Percentiles rank a stretch among this genome's conserved stretches.
Evolutionary conservation across 2,113 vertebrate species (phyloP).

Genomic region (Xerus inauris): DNA sequence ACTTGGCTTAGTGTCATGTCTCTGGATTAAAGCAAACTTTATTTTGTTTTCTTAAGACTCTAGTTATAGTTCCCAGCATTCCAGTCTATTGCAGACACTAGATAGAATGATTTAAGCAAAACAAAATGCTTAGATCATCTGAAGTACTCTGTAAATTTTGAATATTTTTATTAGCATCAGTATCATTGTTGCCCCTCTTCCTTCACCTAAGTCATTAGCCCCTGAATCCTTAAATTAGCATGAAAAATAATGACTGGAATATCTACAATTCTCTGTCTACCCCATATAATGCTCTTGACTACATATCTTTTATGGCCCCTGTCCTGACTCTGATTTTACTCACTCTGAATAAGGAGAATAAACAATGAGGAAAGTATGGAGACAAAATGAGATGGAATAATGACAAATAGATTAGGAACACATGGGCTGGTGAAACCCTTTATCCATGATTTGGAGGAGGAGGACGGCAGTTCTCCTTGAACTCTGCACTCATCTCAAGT

Average conservation of each 20-base stretch:
- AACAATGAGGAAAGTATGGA: not conserved
- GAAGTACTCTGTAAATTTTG: not conserved
- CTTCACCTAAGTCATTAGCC: not conserved
- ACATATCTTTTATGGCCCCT: not conserved
- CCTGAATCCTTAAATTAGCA: not conserved
- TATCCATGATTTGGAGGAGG: not conserved
- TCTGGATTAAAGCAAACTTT: constrained; percentile 16
- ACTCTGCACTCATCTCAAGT: not conserved
- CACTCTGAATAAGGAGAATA: not conserved
- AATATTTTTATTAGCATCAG: not conserved
- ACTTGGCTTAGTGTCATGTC: not conserved
- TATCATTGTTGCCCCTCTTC: not conserved
- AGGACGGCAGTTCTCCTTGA: not conserved
- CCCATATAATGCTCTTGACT: not conserved
- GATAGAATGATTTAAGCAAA: not conserved
- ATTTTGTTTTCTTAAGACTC: not conserved
- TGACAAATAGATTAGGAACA: not conserved
- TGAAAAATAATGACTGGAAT: not conserved
- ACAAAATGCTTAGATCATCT: not conserved
- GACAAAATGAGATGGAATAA: not conserved
- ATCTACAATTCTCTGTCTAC: not conserved
- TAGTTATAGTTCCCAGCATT: not conserved
- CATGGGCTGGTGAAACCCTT: not conserved
- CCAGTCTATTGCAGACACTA: not conserved
- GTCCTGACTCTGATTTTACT: not conserved